Base-by-base conservation (phyloP, 2,113 vertebrate species). In the Colossoma macropomum region DNA sequence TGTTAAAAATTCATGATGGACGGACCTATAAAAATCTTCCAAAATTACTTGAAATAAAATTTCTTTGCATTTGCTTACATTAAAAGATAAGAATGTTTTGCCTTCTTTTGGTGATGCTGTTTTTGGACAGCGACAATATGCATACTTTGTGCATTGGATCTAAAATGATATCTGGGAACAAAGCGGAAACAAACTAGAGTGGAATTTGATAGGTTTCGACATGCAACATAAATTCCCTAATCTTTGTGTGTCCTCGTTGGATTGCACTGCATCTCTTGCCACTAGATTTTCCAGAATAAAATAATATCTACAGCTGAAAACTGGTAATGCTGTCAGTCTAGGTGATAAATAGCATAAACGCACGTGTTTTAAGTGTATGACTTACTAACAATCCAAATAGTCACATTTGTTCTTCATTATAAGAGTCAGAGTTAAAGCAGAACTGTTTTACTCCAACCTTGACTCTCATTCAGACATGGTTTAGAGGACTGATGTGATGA, bases 401-500 rank as follows among this genome's bases (percentile, higher is more conserved):
- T 34, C 30, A 48, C 32, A 72, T 60, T 27, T 27, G n/a, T 45
- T 71, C 32, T 4, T 1, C 54, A 30, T 71, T 45, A 59, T 45
- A 28, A 17, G 34, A 25, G 7, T 54, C 27, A 28, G 1, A 17
- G 66, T 21, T 8, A 71, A 59, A 27, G n/a, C 50, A 79, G 23
- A 11, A 48, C 0, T 12, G 21, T 52, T 78, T 21, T 21, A 21
- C 32, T 59, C 21, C 75, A 50, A 32, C 56, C 15, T 15, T 23
- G 21, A 28, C 27, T 68, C 41, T 68, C n/a, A 1, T 66, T 59
- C 25, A 60, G 54, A 27, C 62, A 23, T 65, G 59, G 16, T 32
- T 65, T 9, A n/a, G 27, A 66, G 41, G 68, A 50, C n/a, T 17
- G 21, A 76, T 32, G 59, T 62, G 59, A 77, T 65, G 25, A 65